Base-by-base conservation (phyloP, 2,888 invertebrate genomes). In the Candidula unifasciata region DNA sequence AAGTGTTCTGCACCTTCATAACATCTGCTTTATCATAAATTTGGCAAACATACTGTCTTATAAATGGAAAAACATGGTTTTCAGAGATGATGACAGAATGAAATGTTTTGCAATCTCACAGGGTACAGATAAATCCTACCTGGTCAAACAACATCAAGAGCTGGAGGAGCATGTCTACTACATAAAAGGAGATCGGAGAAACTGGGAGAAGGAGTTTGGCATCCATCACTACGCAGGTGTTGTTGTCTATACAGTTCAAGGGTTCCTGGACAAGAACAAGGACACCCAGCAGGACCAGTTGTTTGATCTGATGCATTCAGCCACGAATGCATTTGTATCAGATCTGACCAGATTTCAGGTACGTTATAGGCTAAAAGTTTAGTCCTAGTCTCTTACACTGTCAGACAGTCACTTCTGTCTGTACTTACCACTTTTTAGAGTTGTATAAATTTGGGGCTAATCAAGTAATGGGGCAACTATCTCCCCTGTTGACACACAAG, bases 321-420 rank as follows among this genome's bases (percentile, higher is more conserved):
- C 91, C 27, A 88, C 85, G 35, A 92, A 91, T 84, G 86, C 87
- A 21, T 91, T 91, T 87, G 90, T 91, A 2, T 86, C 89, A 82
- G 92, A 92, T 86, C 88, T 92, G 27, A 91, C 91, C 10, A 87
- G 92, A 80, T 92, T 91, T 86, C 91, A 91, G 91, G 92, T 91
- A n/a, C 21, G 21, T 24, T 60, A 60, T 16, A 60, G 21, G 60
- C n/a, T 24, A n/a, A 21, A 21, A 18, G 18, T 21, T 60, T 60
- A 54, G 10, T 54, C 13, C 18, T 54, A 18, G 57, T 18, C 57
- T 54, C n/a, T n/a, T n/a, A n/a, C n/a, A n/a, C n/a, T n/a, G n/a
- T n/a, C n/a, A n/a, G n/a, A n/a, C n/a, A n/a, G n/a, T n/a, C n/a
- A n/a, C n/a, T n/a, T n/a, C n/a, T n/a, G n/a, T n/a, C n/a, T n/a